Percentiles rank a stretch among this genome's conserved stretches.
Conservation (phyloP, 2,888 invertebrate genomes). For the Acanthosepion esculentum region DNA sequence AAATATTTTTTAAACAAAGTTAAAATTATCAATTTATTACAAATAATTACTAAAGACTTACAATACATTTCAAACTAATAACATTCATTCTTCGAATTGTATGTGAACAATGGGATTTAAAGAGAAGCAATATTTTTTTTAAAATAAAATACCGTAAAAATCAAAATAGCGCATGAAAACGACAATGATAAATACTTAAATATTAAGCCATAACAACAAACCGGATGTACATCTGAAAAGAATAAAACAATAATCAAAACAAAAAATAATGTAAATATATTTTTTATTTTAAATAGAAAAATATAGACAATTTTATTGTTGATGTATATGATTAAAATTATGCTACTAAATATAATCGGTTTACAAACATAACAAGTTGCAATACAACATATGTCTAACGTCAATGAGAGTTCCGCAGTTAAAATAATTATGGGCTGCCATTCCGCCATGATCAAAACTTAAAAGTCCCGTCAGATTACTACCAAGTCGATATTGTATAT, state of each 20-base stretch:
- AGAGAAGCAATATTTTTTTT: not conserved
- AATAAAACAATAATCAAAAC: not conserved
- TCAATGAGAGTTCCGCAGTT: not conserved
- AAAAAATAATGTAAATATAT: not conserved
- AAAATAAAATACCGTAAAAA: not conserved
- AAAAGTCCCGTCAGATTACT: not conserved
- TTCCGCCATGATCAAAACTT: conserved; percentile 11
- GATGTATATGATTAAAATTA: not conserved
- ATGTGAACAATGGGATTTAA: not conserved
- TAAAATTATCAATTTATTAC: not conserved
- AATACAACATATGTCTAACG: not conserved
- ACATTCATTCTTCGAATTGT: not conserved
- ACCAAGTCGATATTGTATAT: not conserved
- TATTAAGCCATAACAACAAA: not conserved
- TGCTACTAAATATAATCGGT: not conserved
- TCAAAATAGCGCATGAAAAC: not conserved
- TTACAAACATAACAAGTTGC: not conserved
- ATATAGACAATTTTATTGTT: not conserved
- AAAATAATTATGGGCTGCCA: not conserved
- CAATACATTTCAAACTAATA: not conserved
- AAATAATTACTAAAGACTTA: too few relatives aligned
- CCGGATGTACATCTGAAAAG: not conserved
- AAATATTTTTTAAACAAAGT: not conserved
- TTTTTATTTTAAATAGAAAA: not conserved
- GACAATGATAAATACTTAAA: not conserved